Evolutionary conservation across 2,797 vertebrate species (phyloP).

Genomic region (Myiothlypis chrysogaster): DNA sequence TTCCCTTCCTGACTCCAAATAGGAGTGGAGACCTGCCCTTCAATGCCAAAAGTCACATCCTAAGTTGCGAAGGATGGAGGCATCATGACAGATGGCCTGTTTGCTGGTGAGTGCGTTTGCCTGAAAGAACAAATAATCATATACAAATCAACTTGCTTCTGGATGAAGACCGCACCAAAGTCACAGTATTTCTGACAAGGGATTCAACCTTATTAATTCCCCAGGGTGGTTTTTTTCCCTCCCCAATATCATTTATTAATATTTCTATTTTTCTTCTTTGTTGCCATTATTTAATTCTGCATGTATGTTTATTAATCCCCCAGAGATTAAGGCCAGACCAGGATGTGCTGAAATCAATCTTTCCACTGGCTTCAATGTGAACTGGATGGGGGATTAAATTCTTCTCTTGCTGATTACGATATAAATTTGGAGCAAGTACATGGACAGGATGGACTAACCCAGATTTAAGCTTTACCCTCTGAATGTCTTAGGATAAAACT

Average conservation of each 20-base stretch:
- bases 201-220: neutral
- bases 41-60: neutral
- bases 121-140: neutral
- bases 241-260: neutral
- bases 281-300: neutral
- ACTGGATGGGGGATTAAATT: neutral
- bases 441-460: neutral
- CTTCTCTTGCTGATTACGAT: accelerated
- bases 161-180: neutral
- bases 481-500: neutral
- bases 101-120: neutral
- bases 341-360: conserved; percentile 6
- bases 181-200: neutral
- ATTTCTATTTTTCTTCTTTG: conserved; percentile 1
- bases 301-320: conserved; percentile 23
- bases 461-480: neutral
- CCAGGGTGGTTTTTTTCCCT: accelerated
- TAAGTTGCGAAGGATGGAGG: neutral
- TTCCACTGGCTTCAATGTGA: neutral
- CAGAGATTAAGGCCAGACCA: conserved; percentile 42
- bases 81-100: neutral
- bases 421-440: neutral
- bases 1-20: neutral
- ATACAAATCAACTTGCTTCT: neutral
- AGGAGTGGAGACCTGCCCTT: neutral